Evolutionary conservation across 2,888 invertebrate genomes (phyloP).

Genomic region (Mechanitis messenoides): DNA sequence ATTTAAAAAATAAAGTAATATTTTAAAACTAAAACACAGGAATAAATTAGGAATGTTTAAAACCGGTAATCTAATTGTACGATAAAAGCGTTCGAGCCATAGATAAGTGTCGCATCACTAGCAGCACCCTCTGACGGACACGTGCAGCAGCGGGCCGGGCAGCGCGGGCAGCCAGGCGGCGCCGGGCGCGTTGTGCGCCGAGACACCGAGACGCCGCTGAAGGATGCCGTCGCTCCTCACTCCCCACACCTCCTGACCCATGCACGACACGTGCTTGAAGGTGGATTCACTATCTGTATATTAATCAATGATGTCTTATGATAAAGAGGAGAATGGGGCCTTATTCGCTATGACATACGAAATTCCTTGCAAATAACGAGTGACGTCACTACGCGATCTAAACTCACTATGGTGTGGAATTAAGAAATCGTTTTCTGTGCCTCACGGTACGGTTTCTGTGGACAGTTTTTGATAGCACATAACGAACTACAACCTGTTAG

Average conservation of each 20-base stretch:
- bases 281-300: slow-evolving; percentile 59
- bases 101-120: slow-evolving; percentile 19
- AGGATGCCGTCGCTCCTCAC: slow-evolving; percentile 82
- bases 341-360: too few relatives aligned
- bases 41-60: not conserved
- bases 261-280: slow-evolving; percentile 84
- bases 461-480: too few relatives aligned
- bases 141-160: slow-evolving; percentile 59
- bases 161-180: slow-evolving; percentile 87
- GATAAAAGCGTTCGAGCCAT: not conserved
- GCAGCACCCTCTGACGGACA: slow-evolving; percentile 51
- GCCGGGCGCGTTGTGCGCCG: slow-evolving; percentile 83
- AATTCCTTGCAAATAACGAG: too few relatives aligned
- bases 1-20: not conserved
- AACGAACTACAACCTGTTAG: too few relatives aligned
- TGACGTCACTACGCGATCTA: too few relatives aligned
- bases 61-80: not conserved
- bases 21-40: not conserved
- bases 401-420: too few relatives aligned
- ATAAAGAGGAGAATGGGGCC: too few relatives aligned
- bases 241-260: slow-evolving; percentile 85
- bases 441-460: too few relatives aligned
- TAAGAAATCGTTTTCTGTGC: too few relatives aligned
- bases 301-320: too few relatives aligned
- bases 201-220: slow-evolving; percentile 84